A percentile compares a stretch with the other conserved stretches of the same genome.
Conservation (phyloP, 1,140 invertebrate genomes). For the Nixonia krombeini region DNA sequence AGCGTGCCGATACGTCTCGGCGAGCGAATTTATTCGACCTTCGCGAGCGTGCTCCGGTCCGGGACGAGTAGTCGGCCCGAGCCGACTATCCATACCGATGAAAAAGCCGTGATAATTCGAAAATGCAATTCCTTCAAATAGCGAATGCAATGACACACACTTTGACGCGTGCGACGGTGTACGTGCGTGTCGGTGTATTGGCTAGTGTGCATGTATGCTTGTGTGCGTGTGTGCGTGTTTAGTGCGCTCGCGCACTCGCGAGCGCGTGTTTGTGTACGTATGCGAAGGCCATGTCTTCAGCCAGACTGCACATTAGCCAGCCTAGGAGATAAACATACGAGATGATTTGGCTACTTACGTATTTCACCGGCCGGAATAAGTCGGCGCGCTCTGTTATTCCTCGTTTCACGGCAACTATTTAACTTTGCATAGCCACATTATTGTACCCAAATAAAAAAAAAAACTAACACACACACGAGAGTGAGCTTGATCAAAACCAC, state of each 20-base stretch:
- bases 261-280: conserved; percentile 16
- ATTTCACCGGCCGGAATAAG: conserved; percentile 51
- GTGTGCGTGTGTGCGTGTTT: conserved; percentile 35
- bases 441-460: conserved; percentile 44
- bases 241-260: not conserved
- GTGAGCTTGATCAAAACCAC: conserved; percentile 64
- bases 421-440: conserved; percentile 56
- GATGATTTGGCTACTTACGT: conserved; percentile 51
- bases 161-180: not conserved
- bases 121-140: conserved; percentile 22
- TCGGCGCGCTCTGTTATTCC: conserved; percentile 41
- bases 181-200: not conserved
- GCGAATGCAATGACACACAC: conserved; percentile 28
- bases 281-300: conserved; percentile 57
- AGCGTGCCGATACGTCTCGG: conserved; percentile 10
- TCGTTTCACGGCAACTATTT: conserved; percentile 50
- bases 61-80: not conserved
- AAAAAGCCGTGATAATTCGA: conserved; percentile 9
- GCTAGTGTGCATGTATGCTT: conserved; percentile 4
- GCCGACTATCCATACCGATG: not conserved
- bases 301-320: conserved; percentile 45
- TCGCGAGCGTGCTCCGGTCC: not conserved
- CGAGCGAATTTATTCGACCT: not conserved
- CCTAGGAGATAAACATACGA: conserved; percentile 44
- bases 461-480: conserved; percentile 8